Evolutionary conservation across 2,888 invertebrate genomes (phyloP).

Genomic region (Autographa pulchrina): DNA sequence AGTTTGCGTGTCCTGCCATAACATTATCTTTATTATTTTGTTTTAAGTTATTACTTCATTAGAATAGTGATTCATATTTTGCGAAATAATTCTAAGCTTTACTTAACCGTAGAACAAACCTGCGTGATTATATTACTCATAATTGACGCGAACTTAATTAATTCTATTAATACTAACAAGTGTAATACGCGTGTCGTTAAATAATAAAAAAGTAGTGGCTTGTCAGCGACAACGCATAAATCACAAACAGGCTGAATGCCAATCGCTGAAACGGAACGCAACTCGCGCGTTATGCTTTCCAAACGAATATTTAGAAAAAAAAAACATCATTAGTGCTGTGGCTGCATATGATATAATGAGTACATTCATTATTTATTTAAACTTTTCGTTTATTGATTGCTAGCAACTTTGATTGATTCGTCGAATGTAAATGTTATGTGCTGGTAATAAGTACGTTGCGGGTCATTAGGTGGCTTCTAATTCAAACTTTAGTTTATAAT

Average conservation of each 20-base stretch:
- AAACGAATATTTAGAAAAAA: slow-evolving; percentile 66
- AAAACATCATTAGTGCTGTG: slow-evolving; percentile 47
- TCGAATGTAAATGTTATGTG: neutral
- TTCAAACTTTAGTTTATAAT: too few relatives aligned
- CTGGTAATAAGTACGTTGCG: too few relatives aligned
- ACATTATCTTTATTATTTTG: slow-evolving; percentile 19
- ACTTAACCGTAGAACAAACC: neutral
- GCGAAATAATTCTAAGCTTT: neutral
- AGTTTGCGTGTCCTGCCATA: slow-evolving; percentile 29
- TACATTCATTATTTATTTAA: neutral
- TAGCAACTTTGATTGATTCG: neutral
- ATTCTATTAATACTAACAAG: slow-evolving; percentile 41
- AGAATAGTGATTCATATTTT: slow-evolving; percentile 23
- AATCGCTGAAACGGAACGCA: slow-evolving; percentile 79
- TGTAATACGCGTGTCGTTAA: slow-evolving; percentile 43
- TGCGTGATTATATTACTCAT: slow-evolving; percentile 26
- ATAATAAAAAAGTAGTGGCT: slow-evolving; percentile 68
- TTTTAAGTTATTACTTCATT: neutral
- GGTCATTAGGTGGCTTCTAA: neutral
- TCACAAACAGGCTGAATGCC: slow-evolving; percentile 75
- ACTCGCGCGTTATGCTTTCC: slow-evolving; percentile 80
- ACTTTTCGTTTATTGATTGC: neutral
- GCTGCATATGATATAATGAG: slow-evolving; percentile 13
- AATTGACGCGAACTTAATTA: slow-evolving; percentile 39
- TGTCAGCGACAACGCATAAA: slow-evolving; percentile 69